These are phyloP conservation scores for Sesamia inferens DNA, from an alignment of 2,888 invertebrate genomes.

Conservation along the genomic window DNA sequence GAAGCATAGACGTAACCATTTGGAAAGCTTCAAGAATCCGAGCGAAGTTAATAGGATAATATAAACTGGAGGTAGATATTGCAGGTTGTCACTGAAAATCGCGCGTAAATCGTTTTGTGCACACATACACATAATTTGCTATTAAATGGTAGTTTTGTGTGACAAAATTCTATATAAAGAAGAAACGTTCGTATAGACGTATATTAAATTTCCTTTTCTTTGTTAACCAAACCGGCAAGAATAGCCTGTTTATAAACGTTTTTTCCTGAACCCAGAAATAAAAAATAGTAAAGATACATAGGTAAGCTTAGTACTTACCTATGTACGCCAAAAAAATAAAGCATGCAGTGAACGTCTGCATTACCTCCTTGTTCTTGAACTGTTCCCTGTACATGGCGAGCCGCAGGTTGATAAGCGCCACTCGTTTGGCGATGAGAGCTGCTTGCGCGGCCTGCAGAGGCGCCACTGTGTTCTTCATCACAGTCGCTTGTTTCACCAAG, in stretches of 20 bases:
- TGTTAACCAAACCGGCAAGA: too few species aligned
- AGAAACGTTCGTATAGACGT: not conserved
- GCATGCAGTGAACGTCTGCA: not conserved
- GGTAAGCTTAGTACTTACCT: not conserved
- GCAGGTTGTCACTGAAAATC: not conserved
- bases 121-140: not conserved
- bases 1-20: slow-evolving; percentile 6
- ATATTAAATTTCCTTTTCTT: not conserved
- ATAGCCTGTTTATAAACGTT: not conserved
- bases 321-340: not conserved
- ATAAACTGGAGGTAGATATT: not conserved
- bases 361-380: slow-evolving; percentile 90
- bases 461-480: slow-evolving; percentile 95
- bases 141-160: not conserved
- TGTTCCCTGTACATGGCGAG: slow-evolving; percentile 94
- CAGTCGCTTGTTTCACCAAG: slow-evolving; percentile 95
- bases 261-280: not conserved
- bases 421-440: slow-evolving; percentile 95
- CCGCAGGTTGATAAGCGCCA: slow-evolving; percentile 94
- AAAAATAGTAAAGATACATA: not conserved
- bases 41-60: slow-evolving; percentile 20
- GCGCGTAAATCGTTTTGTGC: not conserved
- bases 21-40: slow-evolving; percentile 8
- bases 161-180: too few species aligned
- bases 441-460: slow-evolving; percentile 97